These are phyloP conservation scores for Scophthalmus maximus DNA, from an alignment of 2,113 vertebrate species.

Conservation along the genomic window DNA sequence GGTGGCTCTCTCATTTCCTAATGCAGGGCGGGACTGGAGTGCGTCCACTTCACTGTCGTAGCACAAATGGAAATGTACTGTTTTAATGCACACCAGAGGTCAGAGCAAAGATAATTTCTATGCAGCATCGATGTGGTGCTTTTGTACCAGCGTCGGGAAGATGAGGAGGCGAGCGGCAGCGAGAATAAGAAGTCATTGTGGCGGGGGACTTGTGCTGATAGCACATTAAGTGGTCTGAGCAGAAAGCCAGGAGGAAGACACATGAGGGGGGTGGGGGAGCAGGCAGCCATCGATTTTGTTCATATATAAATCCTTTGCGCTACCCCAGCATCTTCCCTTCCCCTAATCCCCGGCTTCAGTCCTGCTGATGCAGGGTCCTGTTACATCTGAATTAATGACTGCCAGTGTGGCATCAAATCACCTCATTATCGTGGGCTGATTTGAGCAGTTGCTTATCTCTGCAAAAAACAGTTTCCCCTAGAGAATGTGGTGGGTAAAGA, in stretches of 20 bases:
- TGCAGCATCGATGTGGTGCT: slow-evolving; percentile 1
- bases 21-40: background rate
- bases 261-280: background rate
- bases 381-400: slow-evolving; percentile 59
- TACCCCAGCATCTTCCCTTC: slow-evolving; percentile 34
- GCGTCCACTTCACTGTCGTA: slow-evolving; percentile 11
- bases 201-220: slow-evolving; percentile 21
- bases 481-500: background rate
- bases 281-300: slow-evolving; percentile 52
- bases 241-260: slow-evolving; percentile 34
- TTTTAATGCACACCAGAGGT: slow-evolving; percentile 13
- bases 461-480: slow-evolving; percentile 42
- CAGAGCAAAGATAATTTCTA: background rate
- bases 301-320: slow-evolving; percentile 51
- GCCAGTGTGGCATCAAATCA: slow-evolving; percentile 50
- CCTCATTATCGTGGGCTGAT: slow-evolving; percentile 45
- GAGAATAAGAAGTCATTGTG: slow-evolving; percentile 43
- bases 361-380: slow-evolving; percentile 49
- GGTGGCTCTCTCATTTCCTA: slow-evolving; percentile 6
- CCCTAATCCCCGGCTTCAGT: slow-evolving; percentile 53
- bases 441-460: slow-evolving; percentile 55
- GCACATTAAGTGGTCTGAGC: slow-evolving; percentile 46
- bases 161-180: slow-evolving; percentile 24
- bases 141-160: slow-evolving; percentile 5
- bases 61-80: slow-evolving; percentile 10